Conservation (phyloP, 2,113 vertebrate species). For the Acrocephalus arundinaceus region DNA sequence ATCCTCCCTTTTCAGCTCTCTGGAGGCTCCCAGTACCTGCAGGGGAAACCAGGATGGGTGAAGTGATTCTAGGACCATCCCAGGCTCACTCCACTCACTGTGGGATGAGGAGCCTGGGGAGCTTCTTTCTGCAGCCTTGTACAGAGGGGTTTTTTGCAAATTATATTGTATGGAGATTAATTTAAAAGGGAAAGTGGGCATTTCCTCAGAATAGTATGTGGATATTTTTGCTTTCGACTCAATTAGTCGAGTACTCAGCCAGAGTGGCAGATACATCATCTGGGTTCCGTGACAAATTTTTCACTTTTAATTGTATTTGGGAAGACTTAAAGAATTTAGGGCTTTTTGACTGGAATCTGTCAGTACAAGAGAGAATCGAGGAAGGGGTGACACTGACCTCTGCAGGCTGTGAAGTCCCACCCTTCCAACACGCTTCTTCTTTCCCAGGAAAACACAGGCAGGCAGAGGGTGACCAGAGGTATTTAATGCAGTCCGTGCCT, state of each 20-base stretch:
- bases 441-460: not conserved
- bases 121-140: not conserved
- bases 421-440: fast-evolving
- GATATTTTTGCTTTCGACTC: constrained; percentile 2
- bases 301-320: not conserved
- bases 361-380: not conserved
- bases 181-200: not conserved
- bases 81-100: not conserved
- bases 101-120: not conserved
- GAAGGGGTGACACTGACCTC: fast-evolving
- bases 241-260: not conserved
- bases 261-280: not conserved
- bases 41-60: not conserved
- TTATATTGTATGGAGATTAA: not conserved
- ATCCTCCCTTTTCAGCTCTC: not conserved
- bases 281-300: not conserved
- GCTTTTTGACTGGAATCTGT: not conserved
- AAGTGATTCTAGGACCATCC: not conserved
- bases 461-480: not conserved
- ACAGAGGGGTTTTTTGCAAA: not conserved
- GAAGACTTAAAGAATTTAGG: not conserved
- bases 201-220: not conserved
- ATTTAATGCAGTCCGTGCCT: not conserved
- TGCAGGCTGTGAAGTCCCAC: not conserved
- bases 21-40: not conserved